A percentile compares a stretch with the other conserved stretches of the same genome.
Conservation (phyloP, 2,888 invertebrate species). For the Cylindroiulus punctatus region DNA sequence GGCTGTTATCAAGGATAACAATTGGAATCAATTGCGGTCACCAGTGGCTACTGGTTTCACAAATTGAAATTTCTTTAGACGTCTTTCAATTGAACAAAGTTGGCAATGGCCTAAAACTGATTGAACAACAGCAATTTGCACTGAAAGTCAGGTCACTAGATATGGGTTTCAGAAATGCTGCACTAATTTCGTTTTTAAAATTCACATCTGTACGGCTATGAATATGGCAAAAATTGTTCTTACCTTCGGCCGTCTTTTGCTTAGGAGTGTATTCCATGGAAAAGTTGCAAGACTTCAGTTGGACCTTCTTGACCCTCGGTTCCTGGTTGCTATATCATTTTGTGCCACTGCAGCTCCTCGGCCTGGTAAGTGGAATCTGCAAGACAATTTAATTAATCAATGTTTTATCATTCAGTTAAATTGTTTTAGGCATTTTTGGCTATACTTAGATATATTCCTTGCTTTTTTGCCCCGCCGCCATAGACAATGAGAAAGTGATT, state of each 20-base stretch:
- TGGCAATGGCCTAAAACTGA: too few species aligned
- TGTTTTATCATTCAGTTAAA: not conserved
- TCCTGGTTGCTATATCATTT: slow-evolving; percentile 86
- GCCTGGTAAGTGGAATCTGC: slow-evolving; percentile 70
- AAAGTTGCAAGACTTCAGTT: slow-evolving; percentile 78
- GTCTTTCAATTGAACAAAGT: too few species aligned
- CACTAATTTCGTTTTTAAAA: not conserved
- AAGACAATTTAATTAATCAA: not conserved
- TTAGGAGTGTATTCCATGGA: slow-evolving; percentile 85
- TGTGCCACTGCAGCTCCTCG: slow-evolving; percentile 76
- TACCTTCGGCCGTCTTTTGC: slow-evolving; percentile 63
- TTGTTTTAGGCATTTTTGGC: not conserved
- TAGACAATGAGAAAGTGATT: too few species aligned
- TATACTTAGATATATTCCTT: not conserved
- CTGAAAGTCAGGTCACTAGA: too few species aligned
- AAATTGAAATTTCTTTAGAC: too few species aligned
- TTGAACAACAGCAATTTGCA: too few species aligned
- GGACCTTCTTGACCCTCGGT: slow-evolving; percentile 82
- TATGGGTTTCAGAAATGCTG: too few species aligned
- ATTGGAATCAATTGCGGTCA: too few species aligned
- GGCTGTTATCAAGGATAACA: too few species aligned
- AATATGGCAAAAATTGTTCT: not conserved
- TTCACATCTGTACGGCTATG: not conserved
- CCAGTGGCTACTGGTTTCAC: too few species aligned
- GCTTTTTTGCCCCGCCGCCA: too few species aligned